These are phyloP conservation scores for Myodes glareolus DNA, from an alignment of 2,113 vertebrate species.

Conservation along the genomic window DNA sequence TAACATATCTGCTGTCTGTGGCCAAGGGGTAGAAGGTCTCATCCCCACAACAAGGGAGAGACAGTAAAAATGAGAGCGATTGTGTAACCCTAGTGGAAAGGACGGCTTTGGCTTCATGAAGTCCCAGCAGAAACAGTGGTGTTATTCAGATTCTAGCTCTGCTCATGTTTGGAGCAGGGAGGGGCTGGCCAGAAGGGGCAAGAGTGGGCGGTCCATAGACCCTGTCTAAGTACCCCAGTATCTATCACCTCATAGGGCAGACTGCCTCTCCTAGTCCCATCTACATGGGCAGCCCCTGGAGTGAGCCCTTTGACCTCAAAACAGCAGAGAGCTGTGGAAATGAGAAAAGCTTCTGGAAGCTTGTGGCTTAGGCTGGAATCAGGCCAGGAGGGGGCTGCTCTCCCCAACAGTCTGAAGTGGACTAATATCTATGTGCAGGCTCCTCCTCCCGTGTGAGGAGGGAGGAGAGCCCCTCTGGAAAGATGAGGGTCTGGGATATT, in stretches of 20 bases:
- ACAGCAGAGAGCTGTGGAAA: neutral
- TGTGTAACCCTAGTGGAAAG: neutral
- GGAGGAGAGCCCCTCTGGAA: neutral
- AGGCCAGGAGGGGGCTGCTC: neutral
- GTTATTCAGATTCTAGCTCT: neutral
- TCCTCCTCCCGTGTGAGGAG: neutral
- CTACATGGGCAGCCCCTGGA: neutral
- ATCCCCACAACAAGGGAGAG: neutral
- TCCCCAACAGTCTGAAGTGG: rapidly evolving
- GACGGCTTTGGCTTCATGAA: neutral
- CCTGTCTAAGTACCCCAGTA: neutral
- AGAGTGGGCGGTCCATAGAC: rapidly evolving
- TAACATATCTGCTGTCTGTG: neutral
- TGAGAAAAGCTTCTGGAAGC: rapidly evolving
- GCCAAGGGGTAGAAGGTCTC: neutral
- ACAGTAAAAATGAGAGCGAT: neutral
- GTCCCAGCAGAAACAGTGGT: neutral
- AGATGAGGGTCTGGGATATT: rapidly evolving
- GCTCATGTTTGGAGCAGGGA: rapidly evolving
- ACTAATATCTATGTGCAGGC: no score
- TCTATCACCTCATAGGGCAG: neutral
- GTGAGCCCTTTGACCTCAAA: neutral
- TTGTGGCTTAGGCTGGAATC: neutral
- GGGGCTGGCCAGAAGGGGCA: neutral
- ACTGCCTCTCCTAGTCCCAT: no score